Evolutionary conservation across 2,797 vertebrate species (phyloP).

Genomic region (Picus viridis): DNA sequence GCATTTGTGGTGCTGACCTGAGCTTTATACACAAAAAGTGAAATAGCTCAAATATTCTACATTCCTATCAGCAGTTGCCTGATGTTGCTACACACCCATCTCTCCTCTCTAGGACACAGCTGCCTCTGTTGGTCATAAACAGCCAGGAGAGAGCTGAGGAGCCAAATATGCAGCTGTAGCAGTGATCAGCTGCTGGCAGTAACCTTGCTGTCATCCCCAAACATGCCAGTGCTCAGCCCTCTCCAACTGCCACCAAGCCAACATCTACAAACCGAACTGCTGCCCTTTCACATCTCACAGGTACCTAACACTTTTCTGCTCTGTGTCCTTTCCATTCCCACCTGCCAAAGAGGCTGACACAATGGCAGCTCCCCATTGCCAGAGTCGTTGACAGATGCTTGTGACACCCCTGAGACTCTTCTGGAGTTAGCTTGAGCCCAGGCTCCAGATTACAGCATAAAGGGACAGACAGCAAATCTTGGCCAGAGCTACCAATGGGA

Average conservation of each 20-base stretch:
- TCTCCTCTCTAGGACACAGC: neutral
- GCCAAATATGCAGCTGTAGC: neutral
- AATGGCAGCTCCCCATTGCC: fast-evolving
- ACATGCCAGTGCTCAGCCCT: neutral
- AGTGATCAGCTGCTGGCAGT: fast-evolving
- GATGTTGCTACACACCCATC: neutral
- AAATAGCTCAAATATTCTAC: constrained; percentile 27
- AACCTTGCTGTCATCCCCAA: neutral
- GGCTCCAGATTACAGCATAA: fast-evolving
- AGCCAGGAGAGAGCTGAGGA: neutral
- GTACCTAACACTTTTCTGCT: neutral
- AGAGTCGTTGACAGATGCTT: neutral
- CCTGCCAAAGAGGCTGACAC: neutral
- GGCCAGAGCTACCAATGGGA: neutral
- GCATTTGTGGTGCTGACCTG: neutral
- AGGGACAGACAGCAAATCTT: neutral
- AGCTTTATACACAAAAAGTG: neutral
- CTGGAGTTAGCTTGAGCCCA: too few species aligned
- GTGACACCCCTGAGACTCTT: neutral
- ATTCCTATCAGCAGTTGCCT: neutral
- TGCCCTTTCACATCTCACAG: neutral
- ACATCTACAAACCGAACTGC: neutral
- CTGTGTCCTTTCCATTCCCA: neutral
- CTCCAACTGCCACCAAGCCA: neutral
- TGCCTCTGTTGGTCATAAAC: neutral